Evolutionary conservation across 2,113 vertebrate genomes (phyloP), one percentile per base, ranked within the genome.

Genomic region (Callaeas wilsoni): DNA sequence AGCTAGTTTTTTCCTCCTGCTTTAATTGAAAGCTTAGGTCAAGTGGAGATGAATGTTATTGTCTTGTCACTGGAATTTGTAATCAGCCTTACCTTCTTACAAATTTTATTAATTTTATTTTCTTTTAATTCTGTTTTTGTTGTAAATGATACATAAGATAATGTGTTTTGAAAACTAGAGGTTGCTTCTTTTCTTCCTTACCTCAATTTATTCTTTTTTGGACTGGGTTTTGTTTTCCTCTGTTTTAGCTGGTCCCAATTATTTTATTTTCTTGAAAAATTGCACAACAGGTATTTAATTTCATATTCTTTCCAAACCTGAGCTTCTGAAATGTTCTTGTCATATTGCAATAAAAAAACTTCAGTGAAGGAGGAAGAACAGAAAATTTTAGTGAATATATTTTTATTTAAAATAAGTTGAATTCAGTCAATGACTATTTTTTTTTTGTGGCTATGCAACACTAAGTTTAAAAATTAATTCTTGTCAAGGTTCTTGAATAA

Each of bases 401-500:
- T 84, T 93, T 60, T 63, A n/a, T 77, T 85, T 62, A 33, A 83
- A 82, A 59, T 64, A 59, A 68, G 56, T 65, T 56, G 2, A 67
- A 76, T 83, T 90, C 57, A 69, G n/a, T 88, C 8, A 21, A 55
- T 79, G 8, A 37, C 22, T 65, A 0, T n/a, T 68, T 39, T 85
- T 39, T 59, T 64, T 50, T 23, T 39, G 26, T 90, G n/a, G n/a
- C n/a, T 93, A 73, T 5, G 8, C 55, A 92, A 53, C 1, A 1
- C 35, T 59, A 55, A n/a, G 13, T 83, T 85, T 73, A 76, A 82
- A 90, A 83, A 65, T 59, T 2, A 76, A 62, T 83, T 87, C 46
- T 76, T 90, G 42, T 92, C 59, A 74, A 52, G 23, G 8, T 79
- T 88, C 46, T 89, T 52, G 33, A 69, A 73, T 69, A 77, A 88